phyloP scores from a whole-genome alignment of 2,113 vertebrate genomes.

The Anguilla japonica region DNA sequence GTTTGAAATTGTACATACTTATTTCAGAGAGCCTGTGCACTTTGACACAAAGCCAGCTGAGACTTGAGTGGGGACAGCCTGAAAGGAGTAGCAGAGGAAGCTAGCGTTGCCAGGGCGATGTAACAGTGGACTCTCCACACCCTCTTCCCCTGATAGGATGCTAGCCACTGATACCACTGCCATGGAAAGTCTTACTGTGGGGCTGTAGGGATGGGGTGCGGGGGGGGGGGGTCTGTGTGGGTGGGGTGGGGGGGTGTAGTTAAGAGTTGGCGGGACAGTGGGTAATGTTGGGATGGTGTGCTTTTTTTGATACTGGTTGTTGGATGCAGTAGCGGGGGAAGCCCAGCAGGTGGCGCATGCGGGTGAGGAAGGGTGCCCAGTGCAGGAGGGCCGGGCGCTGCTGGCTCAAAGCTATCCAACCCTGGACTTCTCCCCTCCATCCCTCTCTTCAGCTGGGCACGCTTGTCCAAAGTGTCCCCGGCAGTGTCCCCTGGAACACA shows the following conservation, averaged over 20 bases:
- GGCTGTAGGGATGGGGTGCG: constrained; percentile 33
- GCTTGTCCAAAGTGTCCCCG: constrained; percentile 49
- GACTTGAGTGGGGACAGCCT: constrained; percentile 17
- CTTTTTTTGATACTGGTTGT: not conserved
- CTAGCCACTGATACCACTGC: constrained; percentile 28
- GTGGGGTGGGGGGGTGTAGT: constrained; percentile 19
- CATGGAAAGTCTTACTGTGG: constrained; percentile 15
- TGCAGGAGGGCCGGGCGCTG: constrained; percentile 46
- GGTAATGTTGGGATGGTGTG: constrained; percentile 10
- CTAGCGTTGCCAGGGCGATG: constrained; percentile 1
- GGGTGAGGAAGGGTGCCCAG: constrained; percentile 45
- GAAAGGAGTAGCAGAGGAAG: constrained; percentile 35
- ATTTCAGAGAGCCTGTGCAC: constrained; percentile 5
- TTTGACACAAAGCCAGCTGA: constrained; percentile 11
- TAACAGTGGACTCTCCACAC: not conserved
- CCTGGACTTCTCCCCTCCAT: constrained; percentile 42
- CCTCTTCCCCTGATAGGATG: constrained; percentile 13
- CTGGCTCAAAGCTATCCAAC: constrained; percentile 39
- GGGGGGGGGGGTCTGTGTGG: not conserved
- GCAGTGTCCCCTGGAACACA: constrained; percentile 49
- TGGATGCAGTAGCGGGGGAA: constrained; percentile 30
- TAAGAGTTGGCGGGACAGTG: constrained; percentile 14
- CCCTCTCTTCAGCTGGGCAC: constrained; percentile 54
- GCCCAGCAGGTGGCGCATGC: constrained; percentile 54
- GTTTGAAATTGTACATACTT: constrained; percentile 11